Conservation (phyloP, 2,888 invertebrate species). For the Acanthosepion esculentum region DNA sequence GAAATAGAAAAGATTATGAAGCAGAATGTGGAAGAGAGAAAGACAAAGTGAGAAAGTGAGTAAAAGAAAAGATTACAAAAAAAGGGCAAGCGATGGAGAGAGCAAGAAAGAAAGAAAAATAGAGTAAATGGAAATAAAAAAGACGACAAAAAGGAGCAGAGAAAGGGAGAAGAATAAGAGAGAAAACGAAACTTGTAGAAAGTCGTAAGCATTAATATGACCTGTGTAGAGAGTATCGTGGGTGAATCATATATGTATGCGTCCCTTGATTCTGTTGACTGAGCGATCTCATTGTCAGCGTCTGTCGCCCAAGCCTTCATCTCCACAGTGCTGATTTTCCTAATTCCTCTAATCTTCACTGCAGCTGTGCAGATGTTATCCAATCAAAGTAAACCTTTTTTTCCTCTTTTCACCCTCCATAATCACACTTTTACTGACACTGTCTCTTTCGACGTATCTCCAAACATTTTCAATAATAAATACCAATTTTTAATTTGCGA, state of each 20-base stretch:
- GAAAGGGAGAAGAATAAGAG: background rate
- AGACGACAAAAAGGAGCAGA: too few relatives aligned
- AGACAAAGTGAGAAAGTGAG: background rate
- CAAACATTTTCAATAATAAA: background rate
- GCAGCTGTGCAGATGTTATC: too few relatives aligned
- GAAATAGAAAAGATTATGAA: background rate
- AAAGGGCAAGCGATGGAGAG: background rate
- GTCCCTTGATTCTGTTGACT: background rate
- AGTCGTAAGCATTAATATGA: background rate
- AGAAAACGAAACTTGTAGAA: background rate
- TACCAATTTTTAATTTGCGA: background rate
- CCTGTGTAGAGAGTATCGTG: too few relatives aligned
- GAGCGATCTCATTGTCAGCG: background rate
- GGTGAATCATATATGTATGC: background rate
- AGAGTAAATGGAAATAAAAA: background rate
- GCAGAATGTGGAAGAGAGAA: too few relatives aligned
- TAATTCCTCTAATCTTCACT: too few relatives aligned
- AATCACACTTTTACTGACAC: too few relatives aligned
- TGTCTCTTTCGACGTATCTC: background rate
- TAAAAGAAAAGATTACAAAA: background rate
- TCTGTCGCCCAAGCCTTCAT: background rate
- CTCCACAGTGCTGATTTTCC: too few relatives aligned
- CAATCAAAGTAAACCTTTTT: too few relatives aligned
- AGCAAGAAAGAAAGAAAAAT: background rate
- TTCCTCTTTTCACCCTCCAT: too few relatives aligned